Evolutionary conservation across 2,113 vertebrate species (phyloP).

Genomic region (Sitta europaea): DNA sequence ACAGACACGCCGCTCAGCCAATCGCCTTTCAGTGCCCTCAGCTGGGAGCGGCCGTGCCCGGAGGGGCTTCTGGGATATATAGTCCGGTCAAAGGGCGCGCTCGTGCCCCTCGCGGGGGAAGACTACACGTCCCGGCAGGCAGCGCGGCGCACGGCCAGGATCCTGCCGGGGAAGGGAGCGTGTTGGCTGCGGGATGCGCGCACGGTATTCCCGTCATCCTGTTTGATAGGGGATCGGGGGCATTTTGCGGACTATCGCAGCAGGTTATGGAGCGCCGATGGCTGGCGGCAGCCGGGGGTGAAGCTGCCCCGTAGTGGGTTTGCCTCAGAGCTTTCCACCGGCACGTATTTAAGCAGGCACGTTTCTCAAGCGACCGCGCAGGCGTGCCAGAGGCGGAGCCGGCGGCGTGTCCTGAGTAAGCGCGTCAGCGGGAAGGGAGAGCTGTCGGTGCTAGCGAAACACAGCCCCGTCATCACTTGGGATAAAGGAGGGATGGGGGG

Average conservation of each 20-base stretch:
- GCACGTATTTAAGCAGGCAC: rapidly evolving
- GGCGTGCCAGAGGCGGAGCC: not conserved
- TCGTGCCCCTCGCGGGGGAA: rapidly evolving
- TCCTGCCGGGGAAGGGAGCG: rapidly evolving
- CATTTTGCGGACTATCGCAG: not conserved
- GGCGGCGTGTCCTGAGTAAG: not conserved
- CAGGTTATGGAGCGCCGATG: rapidly evolving
- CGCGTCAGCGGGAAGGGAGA: no score
- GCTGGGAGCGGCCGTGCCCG: rapidly evolving
- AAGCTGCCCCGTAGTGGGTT: not conserved
- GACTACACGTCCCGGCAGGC: not conserved
- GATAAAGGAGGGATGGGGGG: no score
- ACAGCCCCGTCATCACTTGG: rapidly evolving
- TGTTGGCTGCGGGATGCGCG: rapidly evolving
- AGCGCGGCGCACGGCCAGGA: not conserved
- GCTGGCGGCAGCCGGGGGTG: not conserved
- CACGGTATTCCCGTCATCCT: rapidly evolving
- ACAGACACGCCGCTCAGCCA: rapidly evolving
- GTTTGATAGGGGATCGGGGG: no score
- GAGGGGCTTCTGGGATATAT: not conserved
- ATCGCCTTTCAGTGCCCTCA: rapidly evolving
- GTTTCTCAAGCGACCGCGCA: rapidly evolving
- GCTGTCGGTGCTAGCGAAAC: rapidly evolving
- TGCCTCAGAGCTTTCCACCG: no score
- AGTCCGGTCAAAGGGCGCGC: rapidly evolving